These are phyloP conservation scores for Amphimedon queenslandica DNA, from an alignment of 37 sponge, comb jelly and placozoan species.

Conservation along the genomic window DNA sequence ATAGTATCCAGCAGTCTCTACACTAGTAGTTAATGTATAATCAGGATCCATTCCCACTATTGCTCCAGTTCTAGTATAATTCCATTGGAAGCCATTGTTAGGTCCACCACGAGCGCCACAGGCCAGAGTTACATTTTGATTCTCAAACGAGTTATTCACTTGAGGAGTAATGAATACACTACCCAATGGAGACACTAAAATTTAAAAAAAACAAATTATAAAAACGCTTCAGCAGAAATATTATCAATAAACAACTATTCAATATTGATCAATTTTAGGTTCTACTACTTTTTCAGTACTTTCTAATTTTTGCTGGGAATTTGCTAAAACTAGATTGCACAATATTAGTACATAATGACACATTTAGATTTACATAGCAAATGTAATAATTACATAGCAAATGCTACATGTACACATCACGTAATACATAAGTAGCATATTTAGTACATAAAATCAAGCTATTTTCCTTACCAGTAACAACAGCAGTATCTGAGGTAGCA, in stretches of 20 bases:
- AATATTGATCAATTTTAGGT: too few species aligned
- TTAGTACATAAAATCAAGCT: background rate
- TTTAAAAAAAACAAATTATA: background rate
- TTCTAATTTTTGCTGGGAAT: too few species aligned
- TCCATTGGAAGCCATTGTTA: slow-evolving; percentile 13
- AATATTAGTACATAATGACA: too few species aligned
- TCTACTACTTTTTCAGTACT: too few species aligned
- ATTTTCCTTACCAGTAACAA: background rate
- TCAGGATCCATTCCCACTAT: background rate
- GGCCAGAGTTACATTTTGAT: background rate
- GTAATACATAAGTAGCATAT: too few species aligned
- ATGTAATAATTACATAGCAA: too few species aligned
- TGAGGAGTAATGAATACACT: background rate
- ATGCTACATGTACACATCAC: too few species aligned
- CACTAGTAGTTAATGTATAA: background rate
- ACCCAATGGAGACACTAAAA: slow-evolving; percentile 1
- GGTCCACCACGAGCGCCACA: background rate
- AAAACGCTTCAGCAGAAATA: too few species aligned
- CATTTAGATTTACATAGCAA: too few species aligned
- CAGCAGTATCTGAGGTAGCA: slow-evolving; percentile 2
- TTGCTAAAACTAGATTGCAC: too few species aligned
- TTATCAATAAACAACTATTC: too few species aligned
- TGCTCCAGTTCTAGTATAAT: background rate
- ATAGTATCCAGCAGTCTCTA: background rate
- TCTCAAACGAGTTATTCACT: background rate